Conservation (phyloP, 2,113 vertebrate genomes). For the Pagrus major region DNA sequence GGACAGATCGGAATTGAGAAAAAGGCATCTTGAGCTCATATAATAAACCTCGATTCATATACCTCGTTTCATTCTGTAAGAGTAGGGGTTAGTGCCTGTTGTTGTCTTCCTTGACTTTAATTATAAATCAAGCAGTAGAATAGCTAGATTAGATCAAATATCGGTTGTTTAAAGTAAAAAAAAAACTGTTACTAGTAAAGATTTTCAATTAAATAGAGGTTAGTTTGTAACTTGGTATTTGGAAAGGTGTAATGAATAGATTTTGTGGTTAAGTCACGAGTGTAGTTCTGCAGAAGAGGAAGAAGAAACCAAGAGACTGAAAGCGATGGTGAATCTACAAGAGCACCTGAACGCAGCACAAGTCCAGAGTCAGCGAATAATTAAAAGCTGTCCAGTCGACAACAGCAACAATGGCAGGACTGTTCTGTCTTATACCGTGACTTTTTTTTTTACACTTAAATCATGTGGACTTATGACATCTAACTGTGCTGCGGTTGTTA, state of each 20-base stretch:
- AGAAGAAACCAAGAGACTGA: too few species aligned
- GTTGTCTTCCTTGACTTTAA: neutral
- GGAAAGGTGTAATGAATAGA: neutral
- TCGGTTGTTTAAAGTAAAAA: neutral
- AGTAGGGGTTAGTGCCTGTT: fast-evolving
- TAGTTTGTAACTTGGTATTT: neutral
- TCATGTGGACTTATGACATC: neutral
- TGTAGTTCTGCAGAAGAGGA: neutral
- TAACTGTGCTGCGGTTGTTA: conserved; percentile 8
- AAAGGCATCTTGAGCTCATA: fast-evolving
- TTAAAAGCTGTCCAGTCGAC: conserved; percentile 21
- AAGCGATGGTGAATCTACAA: fast-evolving
- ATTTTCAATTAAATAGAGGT: fast-evolving
- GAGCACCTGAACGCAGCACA: conserved; percentile 34
- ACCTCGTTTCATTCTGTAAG: neutral
- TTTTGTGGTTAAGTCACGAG: fast-evolving
- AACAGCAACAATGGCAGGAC: neutral
- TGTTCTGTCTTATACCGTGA: fast-evolving
- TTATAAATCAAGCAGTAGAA: neutral
- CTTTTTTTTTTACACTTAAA: neutral
- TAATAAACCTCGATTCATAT: neutral
- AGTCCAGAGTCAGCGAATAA: conserved; percentile 13
- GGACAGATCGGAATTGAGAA: neutral
- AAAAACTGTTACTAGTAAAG: neutral
- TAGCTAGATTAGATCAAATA: neutral